Base-by-base conservation (phyloP, 2,797 vertebrate species). In the Miichthys miiuy region DNA sequence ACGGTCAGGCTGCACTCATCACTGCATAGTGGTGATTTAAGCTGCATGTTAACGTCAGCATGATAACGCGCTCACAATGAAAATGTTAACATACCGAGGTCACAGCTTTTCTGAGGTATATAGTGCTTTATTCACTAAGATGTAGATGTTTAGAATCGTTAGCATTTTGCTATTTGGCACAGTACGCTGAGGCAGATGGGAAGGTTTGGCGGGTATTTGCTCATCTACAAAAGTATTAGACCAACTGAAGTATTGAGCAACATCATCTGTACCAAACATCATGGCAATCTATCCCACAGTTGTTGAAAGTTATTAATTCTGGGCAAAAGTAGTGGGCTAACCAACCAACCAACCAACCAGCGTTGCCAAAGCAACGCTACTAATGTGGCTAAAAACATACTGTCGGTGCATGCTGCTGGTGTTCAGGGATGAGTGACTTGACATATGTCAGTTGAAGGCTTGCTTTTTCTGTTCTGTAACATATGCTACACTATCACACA, bases 361-460 rank as follows among this genome's bases (percentile, higher is more conserved):
- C 17, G 0, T 10, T n/a, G 1, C 9, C 3, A n/a, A 7, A 64
- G 51, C 11, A 13, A 21, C 0, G 3, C n/a, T 6, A 5, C 30
- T 5, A 16, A 30, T 17, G 34, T 54, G n/a, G 4, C 44, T 6
- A 48, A 30, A 60, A 44, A 41, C 12, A 27, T 38, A 38, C 34
- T 38, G 34, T 38, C 23, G 11, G 1, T 57, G 21, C 21, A 30
- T 38, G 23, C 23, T 54, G 57, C 21, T 17, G 8, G 48, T 14
- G 20, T 52, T 66, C 17, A 20, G 5, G 42, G 42, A 18, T 47
- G 54, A 51, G 20, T 30, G 14, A 47, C 14, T 13, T 34, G 8
- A 44, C 5, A 6, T 54, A 10, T 20, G 46, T 57, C 18, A 16
- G 20, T 4, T 21, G 16, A 66, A 60, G 7, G 7, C 3, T 18